Percentiles rank a stretch among this genome's conserved stretches.
Evolutionary conservation across 1,140 invertebrate species (phyloP).

Genomic region (Sminthurinus signatus): DNA sequence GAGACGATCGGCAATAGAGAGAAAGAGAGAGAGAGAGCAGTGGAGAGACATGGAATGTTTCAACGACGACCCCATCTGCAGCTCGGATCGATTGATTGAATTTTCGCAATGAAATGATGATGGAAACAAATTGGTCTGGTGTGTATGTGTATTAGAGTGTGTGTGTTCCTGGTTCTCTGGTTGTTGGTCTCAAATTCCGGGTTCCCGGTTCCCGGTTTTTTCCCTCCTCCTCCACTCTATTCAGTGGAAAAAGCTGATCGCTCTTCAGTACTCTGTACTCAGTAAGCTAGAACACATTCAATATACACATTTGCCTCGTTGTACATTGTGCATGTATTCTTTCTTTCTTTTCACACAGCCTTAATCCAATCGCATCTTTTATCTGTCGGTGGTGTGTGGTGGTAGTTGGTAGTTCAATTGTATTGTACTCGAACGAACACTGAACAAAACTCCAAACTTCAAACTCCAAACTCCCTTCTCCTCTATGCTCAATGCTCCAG

Average conservation of each 20-base stretch:
- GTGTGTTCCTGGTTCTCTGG: not conserved
- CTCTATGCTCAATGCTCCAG: too few species aligned
- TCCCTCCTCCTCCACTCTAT: constrained; percentile 5
- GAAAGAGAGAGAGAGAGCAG: constrained; percentile 1
- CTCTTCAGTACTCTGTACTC: too few species aligned
- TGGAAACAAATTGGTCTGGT: constrained; percentile 32
- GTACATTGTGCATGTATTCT: too few species aligned
- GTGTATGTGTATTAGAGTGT: not conserved
- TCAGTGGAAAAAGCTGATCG: constrained; percentile 7
- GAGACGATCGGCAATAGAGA: too few species aligned
- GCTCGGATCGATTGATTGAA: constrained; percentile 29
- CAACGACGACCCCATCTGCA: not conserved
- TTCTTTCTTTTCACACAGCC: constrained; percentile 18
- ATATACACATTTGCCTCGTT: too few species aligned
- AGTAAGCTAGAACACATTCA: too few species aligned
- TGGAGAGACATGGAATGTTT: not conserved
- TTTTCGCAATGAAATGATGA: constrained; percentile 35
- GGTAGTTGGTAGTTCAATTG: not conserved
- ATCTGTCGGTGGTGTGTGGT: constrained; percentile 19
- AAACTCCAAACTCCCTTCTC: too few species aligned
- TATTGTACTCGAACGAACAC: not conserved
- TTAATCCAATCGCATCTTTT: constrained; percentile 29
- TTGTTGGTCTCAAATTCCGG: constrained; percentile 12
- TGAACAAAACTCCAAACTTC: too few species aligned
- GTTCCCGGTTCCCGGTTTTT: not conserved